A percentile compares a stretch with the other conserved stretches of the same genome.
These are phyloP conservation scores for Agrypnia vestita DNA, from an alignment of 1,140 invertebrate genomes.

Conservation along the genomic window DNA sequence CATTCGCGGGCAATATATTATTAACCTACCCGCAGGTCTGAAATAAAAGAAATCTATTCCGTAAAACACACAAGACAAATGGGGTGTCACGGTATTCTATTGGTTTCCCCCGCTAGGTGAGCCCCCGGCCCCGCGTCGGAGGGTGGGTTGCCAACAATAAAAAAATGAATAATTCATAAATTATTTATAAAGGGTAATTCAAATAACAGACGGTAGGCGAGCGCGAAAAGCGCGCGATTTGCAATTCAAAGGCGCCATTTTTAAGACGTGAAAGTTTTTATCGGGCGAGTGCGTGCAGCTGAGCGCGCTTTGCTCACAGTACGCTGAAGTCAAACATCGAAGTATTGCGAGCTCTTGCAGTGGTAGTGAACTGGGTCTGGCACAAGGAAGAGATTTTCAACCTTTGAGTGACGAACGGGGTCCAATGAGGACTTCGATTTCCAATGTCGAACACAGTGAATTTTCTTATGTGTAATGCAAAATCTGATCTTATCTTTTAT, in stretches of 20 bases:
- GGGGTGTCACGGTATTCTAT: conserved; percentile 10
- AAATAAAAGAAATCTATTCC: conserved; percentile 25
- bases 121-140: neutral
- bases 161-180: conserved; percentile 26
- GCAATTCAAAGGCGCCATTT: conserved; percentile 6
- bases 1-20: conserved; percentile 3
- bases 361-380: too few species aligned
- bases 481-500: too few species aligned
- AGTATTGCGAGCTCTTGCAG: too few species aligned
- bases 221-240: neutral
- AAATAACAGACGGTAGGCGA: conserved; percentile 10
- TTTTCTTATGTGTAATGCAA: too few species aligned
- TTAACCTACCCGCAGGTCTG: neutral
- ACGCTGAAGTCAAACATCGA: too few species aligned
- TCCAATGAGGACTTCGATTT: too few species aligned
- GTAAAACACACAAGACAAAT: conserved; percentile 19
- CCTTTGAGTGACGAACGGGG: too few species aligned
- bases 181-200: conserved; percentile 11
- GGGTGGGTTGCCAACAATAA: conserved; percentile 5
- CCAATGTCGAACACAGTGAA: too few species aligned
- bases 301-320: neutral
- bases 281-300: neutral
- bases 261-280: conserved; percentile 15
- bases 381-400: too few species aligned
- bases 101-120: neutral